Evolutionary conservation across 2,113 vertebrate genomes (phyloP).

Genomic region (Melospiza georgiana): DNA sequence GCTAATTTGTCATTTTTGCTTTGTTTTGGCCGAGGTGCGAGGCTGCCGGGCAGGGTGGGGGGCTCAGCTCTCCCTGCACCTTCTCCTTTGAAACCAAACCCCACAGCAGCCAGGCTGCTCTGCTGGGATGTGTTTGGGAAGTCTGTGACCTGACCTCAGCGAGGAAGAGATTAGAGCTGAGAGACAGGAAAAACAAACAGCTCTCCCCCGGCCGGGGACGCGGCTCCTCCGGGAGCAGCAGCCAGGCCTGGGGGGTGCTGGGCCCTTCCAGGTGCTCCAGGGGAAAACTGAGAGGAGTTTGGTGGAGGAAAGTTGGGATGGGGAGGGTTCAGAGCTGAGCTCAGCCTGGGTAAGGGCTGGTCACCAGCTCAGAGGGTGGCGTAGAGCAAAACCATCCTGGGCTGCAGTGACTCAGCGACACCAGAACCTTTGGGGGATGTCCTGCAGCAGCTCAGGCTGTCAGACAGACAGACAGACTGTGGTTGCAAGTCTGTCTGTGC

Average conservation of each 20-base stretch:
- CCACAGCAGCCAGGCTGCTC: not conserved
- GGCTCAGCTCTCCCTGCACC: not conserved
- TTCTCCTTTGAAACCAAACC: constrained; percentile 31
- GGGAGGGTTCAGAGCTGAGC: not conserved
- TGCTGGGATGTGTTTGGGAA: constrained; percentile 38
- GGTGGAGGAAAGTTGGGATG: not conserved
- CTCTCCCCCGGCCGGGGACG: not conserved
- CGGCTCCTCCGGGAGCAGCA: rapidly evolving
- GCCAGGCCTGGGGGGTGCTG: not conserved
- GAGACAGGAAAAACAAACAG: constrained; percentile 47
- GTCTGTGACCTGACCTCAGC: constrained; percentile 32
- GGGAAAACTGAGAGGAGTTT: not conserved
- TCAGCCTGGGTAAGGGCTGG: not conserved
- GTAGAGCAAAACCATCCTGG: not conserved
- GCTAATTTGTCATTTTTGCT: constrained; percentile 25
- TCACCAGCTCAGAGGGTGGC: rapidly evolving
- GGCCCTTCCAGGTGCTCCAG: not conserved
- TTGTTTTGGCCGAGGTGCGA: not conserved
- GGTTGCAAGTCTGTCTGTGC: constrained; percentile 26
- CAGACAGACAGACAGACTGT: not conserved
- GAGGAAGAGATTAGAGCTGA: constrained; percentile 33
- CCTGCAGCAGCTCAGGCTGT: not conserved
- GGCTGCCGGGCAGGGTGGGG: not conserved
- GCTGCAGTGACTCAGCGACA: not conserved
- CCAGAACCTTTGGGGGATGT: not conserved